Evolutionary conservation across 2,888 invertebrate genomes (phyloP).

Genomic region (Altica lythri): DNA sequence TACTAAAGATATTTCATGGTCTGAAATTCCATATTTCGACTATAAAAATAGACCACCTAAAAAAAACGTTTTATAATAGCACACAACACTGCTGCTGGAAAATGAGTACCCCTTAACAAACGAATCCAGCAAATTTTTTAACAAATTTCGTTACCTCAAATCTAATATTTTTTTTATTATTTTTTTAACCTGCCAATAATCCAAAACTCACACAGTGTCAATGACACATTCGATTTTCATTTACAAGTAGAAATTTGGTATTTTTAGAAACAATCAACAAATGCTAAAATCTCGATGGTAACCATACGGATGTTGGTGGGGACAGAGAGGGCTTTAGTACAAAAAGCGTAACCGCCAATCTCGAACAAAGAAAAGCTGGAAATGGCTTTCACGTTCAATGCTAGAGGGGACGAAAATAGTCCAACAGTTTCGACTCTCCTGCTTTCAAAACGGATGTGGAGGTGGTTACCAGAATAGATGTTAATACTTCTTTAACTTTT

Average conservation of each 20-base stretch:
- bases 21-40: too few relatives aligned
- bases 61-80: too few relatives aligned
- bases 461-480: constrained; percentile 45
- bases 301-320: neutral
- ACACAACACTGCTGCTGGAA: too few relatives aligned
- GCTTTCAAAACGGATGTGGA: constrained; percentile 40
- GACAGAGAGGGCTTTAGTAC: neutral
- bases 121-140: too few relatives aligned
- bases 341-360: constrained; percentile 20
- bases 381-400: constrained; percentile 36
- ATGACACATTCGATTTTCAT: constrained; percentile 3
- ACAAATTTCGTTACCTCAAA: too few relatives aligned
- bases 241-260: constrained; percentile 1
- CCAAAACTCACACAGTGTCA: neutral
- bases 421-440: constrained; percentile 32
- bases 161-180: too few relatives aligned
- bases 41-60: too few relatives aligned
- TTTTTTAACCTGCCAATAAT: constrained; percentile 2
- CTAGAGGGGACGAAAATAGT: constrained; percentile 39
- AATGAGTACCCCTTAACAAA: too few relatives aligned
- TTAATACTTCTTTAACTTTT: constrained; percentile 34
- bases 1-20: too few relatives aligned
- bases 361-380: constrained; percentile 33
- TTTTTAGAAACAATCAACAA: constrained; percentile 7
- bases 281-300: neutral